Percentiles rank a stretch among this genome's conserved stretches.
phyloP scores from a whole-genome alignment of 2,113 vertebrate genomes.

The Enhydra lutris region DNA sequence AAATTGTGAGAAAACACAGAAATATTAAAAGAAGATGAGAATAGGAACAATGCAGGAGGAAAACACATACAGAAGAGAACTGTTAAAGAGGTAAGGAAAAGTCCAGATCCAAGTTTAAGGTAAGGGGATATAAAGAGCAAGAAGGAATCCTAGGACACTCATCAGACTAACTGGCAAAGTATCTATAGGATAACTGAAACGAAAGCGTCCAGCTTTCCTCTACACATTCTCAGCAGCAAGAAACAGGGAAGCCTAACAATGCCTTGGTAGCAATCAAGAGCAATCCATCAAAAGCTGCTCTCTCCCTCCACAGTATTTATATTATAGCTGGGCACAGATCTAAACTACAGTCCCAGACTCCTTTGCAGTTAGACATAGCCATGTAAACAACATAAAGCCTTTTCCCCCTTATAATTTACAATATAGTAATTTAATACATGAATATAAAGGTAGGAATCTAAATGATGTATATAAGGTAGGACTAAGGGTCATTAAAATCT shows the following conservation, averaged over 20 bases:
- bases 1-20: slow-evolving; percentile 12
- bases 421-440: background rate
- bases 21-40: background rate
- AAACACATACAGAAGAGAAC: background rate
- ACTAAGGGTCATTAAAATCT: background rate
- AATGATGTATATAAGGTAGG: background rate
- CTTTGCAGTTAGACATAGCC: background rate
- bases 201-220: background rate
- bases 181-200: background rate
- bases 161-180: background rate
- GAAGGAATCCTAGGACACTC: background rate
- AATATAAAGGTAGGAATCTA: background rate
- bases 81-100: background rate
- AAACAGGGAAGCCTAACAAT: background rate
- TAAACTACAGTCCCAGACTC: background rate
- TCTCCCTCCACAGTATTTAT: background rate
- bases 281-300: background rate
- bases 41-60: background rate
- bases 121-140: background rate
- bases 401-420: background rate
- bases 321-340: background rate
- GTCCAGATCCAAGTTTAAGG: background rate
- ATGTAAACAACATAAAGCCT: background rate
- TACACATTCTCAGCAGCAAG: background rate
- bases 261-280: background rate